phyloP scores from a whole-genome alignment of 2,888 invertebrate species.

The Eilema depressum region DNA sequence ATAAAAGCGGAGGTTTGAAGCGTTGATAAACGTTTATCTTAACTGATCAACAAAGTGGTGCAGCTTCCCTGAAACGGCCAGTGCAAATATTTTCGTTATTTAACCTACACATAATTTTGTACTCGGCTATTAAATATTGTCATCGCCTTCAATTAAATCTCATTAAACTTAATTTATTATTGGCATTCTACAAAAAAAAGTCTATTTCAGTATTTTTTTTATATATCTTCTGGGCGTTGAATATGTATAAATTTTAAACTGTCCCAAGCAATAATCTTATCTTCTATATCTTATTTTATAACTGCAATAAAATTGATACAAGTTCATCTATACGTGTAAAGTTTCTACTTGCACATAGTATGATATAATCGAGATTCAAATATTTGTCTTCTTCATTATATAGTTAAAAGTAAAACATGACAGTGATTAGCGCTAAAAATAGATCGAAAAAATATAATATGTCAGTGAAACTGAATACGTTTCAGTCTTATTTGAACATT shows the following conservation, averaged over 20 bases:
- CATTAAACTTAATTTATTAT: neutral
- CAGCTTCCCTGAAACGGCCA: no score
- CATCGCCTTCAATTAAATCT: no score
- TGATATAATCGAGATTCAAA: neutral
- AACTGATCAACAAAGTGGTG: neutral
- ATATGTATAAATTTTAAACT: constrained; percentile 22
- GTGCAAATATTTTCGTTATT: no score
- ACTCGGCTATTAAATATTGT: no score
- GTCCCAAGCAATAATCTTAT: constrained; percentile 27
- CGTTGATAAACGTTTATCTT: neutral
- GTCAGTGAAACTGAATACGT: neutral
- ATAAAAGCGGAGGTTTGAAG: neutral
- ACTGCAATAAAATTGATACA: neutral
- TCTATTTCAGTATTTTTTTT: neutral
- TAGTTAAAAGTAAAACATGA: neutral
- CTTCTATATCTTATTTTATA: neutral
- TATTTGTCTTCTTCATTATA: neutral
- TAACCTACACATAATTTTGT: no score
- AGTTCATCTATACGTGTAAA: neutral
- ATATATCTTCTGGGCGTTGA: neutral
- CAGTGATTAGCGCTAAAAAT: neutral
- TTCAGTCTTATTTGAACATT: neutral
- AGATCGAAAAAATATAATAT: neutral
- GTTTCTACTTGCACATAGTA: neutral
- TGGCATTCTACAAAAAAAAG: neutral